phyloP scores from a whole-genome alignment of 2,797 vertebrate genomes.

The Xenentodon cancila region DNA sequence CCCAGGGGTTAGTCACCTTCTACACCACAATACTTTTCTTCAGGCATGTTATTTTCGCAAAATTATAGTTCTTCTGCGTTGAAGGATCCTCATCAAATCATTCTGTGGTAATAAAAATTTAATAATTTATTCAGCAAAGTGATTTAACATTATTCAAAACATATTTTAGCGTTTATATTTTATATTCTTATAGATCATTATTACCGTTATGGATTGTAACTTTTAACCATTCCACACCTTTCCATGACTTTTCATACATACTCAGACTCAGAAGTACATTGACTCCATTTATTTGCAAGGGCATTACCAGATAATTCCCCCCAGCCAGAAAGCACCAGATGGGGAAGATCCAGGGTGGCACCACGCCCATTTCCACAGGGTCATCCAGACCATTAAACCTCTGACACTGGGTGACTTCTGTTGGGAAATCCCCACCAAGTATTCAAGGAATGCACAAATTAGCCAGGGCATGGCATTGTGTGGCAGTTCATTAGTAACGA shows the following conservation, averaged over 20 bases:
- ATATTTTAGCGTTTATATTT: too few relatives aligned
- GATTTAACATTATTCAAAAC: too few relatives aligned
- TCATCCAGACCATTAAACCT: slow-evolving; percentile 77
- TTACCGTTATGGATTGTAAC: too few relatives aligned
- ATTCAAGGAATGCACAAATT: slow-evolving; percentile 55
- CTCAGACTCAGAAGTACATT: slow-evolving; percentile 22
- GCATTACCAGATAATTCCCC: slow-evolving; percentile 61
- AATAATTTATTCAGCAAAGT: too few relatives aligned
- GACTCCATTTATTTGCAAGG: slow-evolving; percentile 68
- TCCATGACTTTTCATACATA: background rate
- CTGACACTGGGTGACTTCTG: slow-evolving; percentile 73
- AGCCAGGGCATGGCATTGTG: slow-evolving; percentile 47
- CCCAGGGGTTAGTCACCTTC: too few relatives aligned
- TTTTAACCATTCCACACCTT: background rate
- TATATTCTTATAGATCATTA: too few relatives aligned
- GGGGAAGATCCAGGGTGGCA: slow-evolving; percentile 76
- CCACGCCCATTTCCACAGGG: slow-evolving; percentile 71
- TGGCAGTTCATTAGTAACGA: slow-evolving; percentile 30
- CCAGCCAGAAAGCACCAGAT: slow-evolving; percentile 71
- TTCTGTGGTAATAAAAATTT: too few relatives aligned
- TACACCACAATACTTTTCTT: too few relatives aligned
- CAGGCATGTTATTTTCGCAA: too few relatives aligned
- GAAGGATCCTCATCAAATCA: too few relatives aligned
- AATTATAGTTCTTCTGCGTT: too few relatives aligned
- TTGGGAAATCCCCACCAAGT: slow-evolving; percentile 66